Conservation (phyloP, 2,888 invertebrate species). For the Camponotus fellah region DNA sequence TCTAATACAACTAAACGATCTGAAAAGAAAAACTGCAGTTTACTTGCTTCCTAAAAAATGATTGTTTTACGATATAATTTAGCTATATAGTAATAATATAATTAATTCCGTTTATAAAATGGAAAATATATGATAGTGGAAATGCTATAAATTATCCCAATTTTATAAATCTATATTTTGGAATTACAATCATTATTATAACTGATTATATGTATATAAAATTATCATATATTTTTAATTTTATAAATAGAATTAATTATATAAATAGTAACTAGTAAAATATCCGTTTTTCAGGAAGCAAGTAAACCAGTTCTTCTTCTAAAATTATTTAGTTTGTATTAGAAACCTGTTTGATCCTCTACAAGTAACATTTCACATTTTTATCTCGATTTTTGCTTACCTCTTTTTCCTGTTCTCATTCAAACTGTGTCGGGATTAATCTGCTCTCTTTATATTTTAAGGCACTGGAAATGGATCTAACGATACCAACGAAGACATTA, state of each 20-base stretch:
- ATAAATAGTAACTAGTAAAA: no score
- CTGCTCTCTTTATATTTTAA: background rate
- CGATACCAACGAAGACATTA: background rate
- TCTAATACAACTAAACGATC: conserved; percentile 22
- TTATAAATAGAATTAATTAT: no score
- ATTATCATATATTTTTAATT: no score
- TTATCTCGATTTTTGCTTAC: background rate
- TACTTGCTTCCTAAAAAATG: conserved; percentile 58
- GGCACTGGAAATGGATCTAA: background rate
- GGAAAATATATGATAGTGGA: background rate
- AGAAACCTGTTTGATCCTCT: no score
- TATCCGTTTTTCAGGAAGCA: no score
- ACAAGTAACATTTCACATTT: no score
- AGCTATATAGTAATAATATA: background rate
- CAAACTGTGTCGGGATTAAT: background rate
- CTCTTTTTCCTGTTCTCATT: background rate
- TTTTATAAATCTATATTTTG: background rate
- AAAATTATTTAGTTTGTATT: no score
- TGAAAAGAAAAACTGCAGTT: conserved; percentile 65
- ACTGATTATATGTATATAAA: no score
- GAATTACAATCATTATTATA: background rate
- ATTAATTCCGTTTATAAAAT: background rate
- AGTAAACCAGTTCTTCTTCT: no score
- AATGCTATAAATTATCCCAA: background rate
- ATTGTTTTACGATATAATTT: background rate